Evolutionary conservation across 2,888 invertebrate species (phyloP), one percentile per base, ranked within the genome.

Genomic region (Dichetophora obliterata): DNA sequence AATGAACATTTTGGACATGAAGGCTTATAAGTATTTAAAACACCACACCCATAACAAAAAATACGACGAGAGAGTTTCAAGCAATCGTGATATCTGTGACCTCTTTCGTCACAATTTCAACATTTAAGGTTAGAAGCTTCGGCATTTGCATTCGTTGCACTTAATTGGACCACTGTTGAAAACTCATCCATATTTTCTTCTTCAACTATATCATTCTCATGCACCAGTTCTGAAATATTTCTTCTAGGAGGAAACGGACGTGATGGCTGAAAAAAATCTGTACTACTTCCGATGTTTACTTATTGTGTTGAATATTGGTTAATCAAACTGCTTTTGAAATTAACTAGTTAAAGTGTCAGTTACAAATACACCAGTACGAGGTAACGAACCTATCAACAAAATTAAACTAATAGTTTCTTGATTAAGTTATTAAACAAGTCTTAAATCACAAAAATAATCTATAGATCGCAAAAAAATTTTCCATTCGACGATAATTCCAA

Each of bases 11-110:
- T 82, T 72, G 75, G 76, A 77, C 79, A 80, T 69, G 77, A 76
- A 71, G 80, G 80, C 78, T 79, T 81, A 77, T 80, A 81, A 65
- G 80, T 80, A 78, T 80, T 79, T 75, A 81, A 61, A 68, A 80
- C 59, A 14, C 76, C 31, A 5, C 31, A 31, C 31, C 31, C 31
- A 31, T 31, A 31, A 5, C 31, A 31, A 5, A 31, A 31, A 9
- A 77, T 43, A 5, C 75, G 50, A 11, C 77, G 57, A 5, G 69
- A 63, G n/a, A n/a, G n/a, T 27, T 54, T 4, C 2, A 75, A 6
- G 37, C 75, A 77, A 31, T 71, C 70, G 27, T 75, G 77, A 24
- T 77, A 77, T 8, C 59, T 65, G 31, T 75, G 75, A 50, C 75
- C 77, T 1, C 5, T 16, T 3, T 2, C 34, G 9, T 71, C 71